Conservation (phyloP, 2,888 invertebrate genomes). For the Dynastes hyllus region DNA sequence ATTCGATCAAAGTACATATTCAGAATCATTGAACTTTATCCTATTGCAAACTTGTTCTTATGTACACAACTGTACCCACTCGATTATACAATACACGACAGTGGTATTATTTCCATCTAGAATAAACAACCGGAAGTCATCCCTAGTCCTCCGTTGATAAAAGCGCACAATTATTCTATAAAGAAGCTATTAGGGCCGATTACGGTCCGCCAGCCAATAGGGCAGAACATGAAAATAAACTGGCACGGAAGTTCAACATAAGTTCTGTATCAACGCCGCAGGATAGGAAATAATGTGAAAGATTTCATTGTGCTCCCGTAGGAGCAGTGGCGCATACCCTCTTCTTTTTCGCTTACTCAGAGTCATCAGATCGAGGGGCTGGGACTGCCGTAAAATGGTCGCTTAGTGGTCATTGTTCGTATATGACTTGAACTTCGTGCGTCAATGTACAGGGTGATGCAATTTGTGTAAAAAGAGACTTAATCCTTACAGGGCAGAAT, state of each 20-base stretch:
- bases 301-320: conserved; percentile 11
- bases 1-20: too few relatives aligned
- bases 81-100: neutral
- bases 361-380: too few relatives aligned
- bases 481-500: too few relatives aligned
- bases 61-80: neutral
- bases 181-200: conserved; percentile 34
- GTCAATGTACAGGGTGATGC: too few relatives aligned
- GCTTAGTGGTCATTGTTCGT: too few relatives aligned
- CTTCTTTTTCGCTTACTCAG: too few relatives aligned
- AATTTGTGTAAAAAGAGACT: too few relatives aligned
- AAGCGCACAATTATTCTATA: conserved; percentile 39
- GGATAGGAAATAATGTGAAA: conserved; percentile 29
- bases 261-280: conserved; percentile 15
- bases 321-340: too few relatives aligned
- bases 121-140: conserved; percentile 29
- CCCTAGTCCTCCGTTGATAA: conserved; percentile 20
- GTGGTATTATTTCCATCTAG: conserved; percentile 17
- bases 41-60: neutral
- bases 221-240: conserved; percentile 17
- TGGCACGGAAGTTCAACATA: neutral
- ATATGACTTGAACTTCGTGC: too few relatives aligned
- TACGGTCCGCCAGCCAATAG: conserved; percentile 23
- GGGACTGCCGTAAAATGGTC: too few relatives aligned
- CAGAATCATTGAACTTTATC: too few relatives aligned